Evolutionary conservation across 2,113 vertebrate species (phyloP).

Genomic region (Tinamus guttatus): DNA sequence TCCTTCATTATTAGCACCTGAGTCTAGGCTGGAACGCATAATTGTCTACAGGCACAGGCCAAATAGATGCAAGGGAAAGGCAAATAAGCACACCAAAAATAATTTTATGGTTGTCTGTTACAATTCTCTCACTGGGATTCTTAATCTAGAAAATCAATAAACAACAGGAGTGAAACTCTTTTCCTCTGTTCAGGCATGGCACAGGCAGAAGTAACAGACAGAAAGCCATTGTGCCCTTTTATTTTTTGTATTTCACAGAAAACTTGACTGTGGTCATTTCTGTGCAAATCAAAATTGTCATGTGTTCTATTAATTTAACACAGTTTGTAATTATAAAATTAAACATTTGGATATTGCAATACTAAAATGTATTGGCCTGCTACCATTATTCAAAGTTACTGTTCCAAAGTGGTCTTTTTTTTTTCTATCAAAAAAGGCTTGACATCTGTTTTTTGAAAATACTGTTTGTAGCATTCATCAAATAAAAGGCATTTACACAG

Average conservation of each 20-base stretch:
- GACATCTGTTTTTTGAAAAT: background rate
- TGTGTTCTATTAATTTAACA: constrained; percentile 38
- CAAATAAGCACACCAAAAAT: constrained; percentile 99
- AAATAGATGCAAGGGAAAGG: constrained; percentile 99
- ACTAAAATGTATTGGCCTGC: background rate
- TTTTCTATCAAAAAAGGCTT: background rate
- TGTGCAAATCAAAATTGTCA: constrained; percentile 51
- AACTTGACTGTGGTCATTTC: constrained; percentile 72
- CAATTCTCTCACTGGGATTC: constrained; percentile 98
- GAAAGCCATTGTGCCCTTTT: constrained; percentile 90
- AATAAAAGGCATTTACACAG: background rate
- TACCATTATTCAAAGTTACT: background rate
- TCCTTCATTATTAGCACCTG: constrained; percentile 99
- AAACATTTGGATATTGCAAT: background rate
- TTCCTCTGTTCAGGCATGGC: constrained; percentile 82
- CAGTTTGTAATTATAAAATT: background rate
- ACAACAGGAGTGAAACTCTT: constrained; percentile 93
- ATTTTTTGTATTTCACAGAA: constrained; percentile 73
- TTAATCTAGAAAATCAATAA: constrained; percentile 99
- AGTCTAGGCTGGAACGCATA: constrained; percentile 98
- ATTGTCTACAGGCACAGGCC: constrained; percentile 99
- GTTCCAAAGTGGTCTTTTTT: background rate
- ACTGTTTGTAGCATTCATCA: background rate
- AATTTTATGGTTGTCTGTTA: constrained; percentile 99
- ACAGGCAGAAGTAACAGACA: constrained; percentile 82